Evolutionary conservation across 53 echinoderm and acorn worm genomes (phyloP).

Genomic region (Arbacia lixula): DNA sequence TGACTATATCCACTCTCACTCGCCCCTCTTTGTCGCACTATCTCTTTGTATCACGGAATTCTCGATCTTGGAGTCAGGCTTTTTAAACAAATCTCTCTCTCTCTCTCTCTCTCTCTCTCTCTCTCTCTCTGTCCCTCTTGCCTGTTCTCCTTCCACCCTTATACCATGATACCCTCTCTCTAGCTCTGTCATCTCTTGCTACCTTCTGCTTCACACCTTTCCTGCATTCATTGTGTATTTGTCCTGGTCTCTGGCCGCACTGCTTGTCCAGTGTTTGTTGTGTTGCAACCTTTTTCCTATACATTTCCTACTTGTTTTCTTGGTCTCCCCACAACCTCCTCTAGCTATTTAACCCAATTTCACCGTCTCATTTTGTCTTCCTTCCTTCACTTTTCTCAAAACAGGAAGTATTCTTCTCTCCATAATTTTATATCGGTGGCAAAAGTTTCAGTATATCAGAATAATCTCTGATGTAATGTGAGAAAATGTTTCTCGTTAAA

Average conservation of each 20-base stretch:
- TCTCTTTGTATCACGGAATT: no score
- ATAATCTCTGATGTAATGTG: no score
- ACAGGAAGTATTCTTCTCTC: no score
- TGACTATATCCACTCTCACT: no score
- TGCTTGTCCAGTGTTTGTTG: neutral
- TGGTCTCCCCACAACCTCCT: neutral
- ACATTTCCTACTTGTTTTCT: neutral
- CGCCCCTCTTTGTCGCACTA: no score
- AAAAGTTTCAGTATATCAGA: no score
- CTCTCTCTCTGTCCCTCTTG: neutral
- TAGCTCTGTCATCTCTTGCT: neutral
- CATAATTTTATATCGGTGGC: no score
- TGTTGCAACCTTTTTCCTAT: neutral
- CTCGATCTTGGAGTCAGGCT: no score
- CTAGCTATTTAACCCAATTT: neutral
- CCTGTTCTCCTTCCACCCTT: neutral
- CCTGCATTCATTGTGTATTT: neutral
- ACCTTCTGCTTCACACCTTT: neutral
- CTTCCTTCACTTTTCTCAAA: no score
- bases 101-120: neutral
- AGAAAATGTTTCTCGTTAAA: no score
- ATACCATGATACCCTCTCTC: neutral
- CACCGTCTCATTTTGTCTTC: neutral
- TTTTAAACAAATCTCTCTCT: no score
- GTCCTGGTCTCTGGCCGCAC: neutral